phyloP scores from a whole-genome alignment of 2,888 invertebrate genomes.

The Leptinotarsa tumamoca region DNA sequence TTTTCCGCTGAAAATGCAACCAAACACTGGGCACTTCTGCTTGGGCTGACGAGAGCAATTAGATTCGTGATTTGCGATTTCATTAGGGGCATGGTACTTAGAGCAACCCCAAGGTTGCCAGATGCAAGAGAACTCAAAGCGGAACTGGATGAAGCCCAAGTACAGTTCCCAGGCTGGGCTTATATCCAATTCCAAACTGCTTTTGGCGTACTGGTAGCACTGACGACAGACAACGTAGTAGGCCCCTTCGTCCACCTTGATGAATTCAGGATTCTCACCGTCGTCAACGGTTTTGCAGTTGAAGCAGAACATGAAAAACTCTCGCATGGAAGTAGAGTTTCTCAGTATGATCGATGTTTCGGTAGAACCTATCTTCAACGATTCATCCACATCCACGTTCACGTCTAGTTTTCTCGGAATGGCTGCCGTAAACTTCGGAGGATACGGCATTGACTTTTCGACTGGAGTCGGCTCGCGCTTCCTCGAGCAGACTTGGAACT shows the following conservation, averaged over 20 bases:
- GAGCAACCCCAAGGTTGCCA: conserved; percentile 1
- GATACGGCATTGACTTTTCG: background rate
- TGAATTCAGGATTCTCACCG: background rate
- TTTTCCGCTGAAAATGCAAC: background rate
- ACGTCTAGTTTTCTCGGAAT: background rate
- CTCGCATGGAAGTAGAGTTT: background rate
- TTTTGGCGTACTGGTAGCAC: background rate
- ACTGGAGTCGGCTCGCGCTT: background rate
- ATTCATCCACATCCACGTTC: background rate
- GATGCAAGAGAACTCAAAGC: background rate
- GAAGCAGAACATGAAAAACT: background rate
- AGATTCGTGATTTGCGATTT: background rate
- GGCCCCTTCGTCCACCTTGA: background rate
- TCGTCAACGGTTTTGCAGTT: background rate
- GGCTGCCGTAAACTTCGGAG: background rate
- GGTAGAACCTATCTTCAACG: background rate
- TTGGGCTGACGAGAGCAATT: background rate
- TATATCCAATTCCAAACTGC: background rate
- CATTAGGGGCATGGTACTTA: background rate
- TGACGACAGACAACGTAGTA: background rate
- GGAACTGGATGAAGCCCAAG: background rate
- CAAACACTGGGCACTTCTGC: background rate
- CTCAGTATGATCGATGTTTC: background rate
- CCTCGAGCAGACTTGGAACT: background rate
- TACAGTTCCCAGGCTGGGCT: background rate